These are phyloP conservation scores for Zosterops hypoxanthus DNA, from an alignment of 2,113 vertebrate species.

Conservation along the genomic window DNA sequence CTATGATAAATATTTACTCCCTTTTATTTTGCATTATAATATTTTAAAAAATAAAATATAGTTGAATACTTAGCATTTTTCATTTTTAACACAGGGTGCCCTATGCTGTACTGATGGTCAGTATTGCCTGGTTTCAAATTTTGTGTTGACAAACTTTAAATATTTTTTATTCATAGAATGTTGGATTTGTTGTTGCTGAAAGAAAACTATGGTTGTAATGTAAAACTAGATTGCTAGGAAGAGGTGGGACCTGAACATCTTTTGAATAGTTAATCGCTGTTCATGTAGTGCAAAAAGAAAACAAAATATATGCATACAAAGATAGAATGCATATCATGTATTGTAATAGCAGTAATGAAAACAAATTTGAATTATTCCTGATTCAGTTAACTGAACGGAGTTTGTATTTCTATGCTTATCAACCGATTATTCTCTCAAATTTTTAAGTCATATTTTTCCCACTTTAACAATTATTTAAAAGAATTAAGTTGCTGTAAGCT, in stretches of 20 bases:
- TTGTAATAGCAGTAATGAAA: slow-evolving; percentile 21
- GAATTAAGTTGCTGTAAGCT: slow-evolving; percentile 1
- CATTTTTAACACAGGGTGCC: slow-evolving; percentile 5
- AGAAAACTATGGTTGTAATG: slow-evolving; percentile 54
- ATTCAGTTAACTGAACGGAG: neutral
- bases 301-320: neutral
- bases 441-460: neutral
- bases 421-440: neutral
- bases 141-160: slow-evolving; percentile 43
- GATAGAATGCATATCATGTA: neutral
- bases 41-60: slow-evolving; percentile 53
- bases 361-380: neutral
- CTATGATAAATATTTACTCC: slow-evolving; percentile 40
- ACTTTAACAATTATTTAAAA: neutral
- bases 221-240: slow-evolving; percentile 55
- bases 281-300: slow-evolving; percentile 52
- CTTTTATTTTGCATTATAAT: slow-evolving; percentile 57
- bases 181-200: slow-evolving; percentile 43
- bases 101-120: slow-evolving; percentile 12
- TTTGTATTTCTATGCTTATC: slow-evolving; percentile 12
- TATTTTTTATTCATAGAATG: slow-evolving; percentile 56
- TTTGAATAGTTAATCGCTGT: slow-evolving; percentile 54
- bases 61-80: slow-evolving; percentile 31
- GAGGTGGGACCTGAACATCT: slow-evolving; percentile 12
- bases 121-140: slow-evolving; percentile 40